These are phyloP conservation scores for Platyura marginata DNA, from an alignment of 1,140 invertebrate genomes.

Conservation along the genomic window DNA sequence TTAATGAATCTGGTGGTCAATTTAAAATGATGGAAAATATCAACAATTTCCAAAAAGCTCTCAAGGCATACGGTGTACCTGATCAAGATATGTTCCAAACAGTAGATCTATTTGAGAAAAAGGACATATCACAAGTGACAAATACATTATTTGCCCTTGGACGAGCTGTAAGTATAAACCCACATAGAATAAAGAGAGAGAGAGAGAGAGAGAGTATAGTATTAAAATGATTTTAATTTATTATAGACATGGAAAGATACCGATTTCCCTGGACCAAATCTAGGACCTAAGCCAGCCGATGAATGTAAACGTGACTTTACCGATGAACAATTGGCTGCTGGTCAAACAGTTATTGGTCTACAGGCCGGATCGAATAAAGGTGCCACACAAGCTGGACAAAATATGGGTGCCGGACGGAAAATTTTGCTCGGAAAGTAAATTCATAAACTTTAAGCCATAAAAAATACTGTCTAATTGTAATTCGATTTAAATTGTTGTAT, in stretches of 20 bases:
- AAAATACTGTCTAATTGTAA: too few relatives aligned
- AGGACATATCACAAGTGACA: constrained; percentile 85
- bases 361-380: constrained; percentile 95
- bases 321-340: constrained; percentile 78
- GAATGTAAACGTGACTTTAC: constrained; percentile 84
- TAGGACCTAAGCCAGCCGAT: constrained; percentile 79
- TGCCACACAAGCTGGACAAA: constrained; percentile 81
- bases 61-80: constrained; percentile 73
- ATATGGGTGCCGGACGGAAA: constrained; percentile 78
- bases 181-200: too few relatives aligned
- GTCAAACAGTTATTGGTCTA: constrained; percentile 77
- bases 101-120: constrained; percentile 85
- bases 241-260: constrained; percentile 69
- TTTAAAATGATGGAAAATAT: constrained; percentile 97
- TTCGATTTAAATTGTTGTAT: too few relatives aligned
- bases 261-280: constrained; percentile 73
- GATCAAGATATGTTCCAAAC: constrained; percentile 93
- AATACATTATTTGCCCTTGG: constrained; percentile 85
- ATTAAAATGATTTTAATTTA: constrained; percentile 11
- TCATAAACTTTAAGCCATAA: too few relatives aligned
- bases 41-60: constrained; percentile 80
- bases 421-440: constrained; percentile 46
- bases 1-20: constrained; percentile 73
- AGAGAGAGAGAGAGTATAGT: too few relatives aligned
- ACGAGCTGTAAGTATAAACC: constrained; percentile 62